Evolutionary conservation across 2,797 vertebrate genomes (phyloP), one percentile per base, ranked within the genome.

Genomic region (Heteromormyrus szaboi): DNA sequence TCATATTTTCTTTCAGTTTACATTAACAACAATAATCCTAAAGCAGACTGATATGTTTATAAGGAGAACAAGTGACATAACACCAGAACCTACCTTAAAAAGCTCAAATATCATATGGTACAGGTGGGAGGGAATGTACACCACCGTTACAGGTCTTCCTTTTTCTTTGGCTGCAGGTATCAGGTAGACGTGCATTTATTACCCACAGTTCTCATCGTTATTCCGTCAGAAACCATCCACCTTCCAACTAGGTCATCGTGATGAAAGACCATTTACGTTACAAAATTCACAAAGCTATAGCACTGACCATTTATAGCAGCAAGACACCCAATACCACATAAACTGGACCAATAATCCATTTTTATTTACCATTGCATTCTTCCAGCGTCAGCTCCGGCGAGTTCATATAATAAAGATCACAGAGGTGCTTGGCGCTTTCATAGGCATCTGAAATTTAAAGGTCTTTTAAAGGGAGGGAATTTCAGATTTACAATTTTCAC

Each of bases 31-130:
- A 14, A 33, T 72, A 17, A 72, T 72, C 65, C 65, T 72, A 79
- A 7, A 44, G 33, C 37, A 46, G 72, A 46, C 41, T n/a, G 29
- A 41, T 79, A 41, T 44, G 37, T 44, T 44, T 46, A 17, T 79
- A n/a, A 79, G 29, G 37, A n/a, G 72, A 41, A 79, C 17, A 79
- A 79, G 12, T 8, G 14, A 37, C 33, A 44, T 2, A 44, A 76
- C 12, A 41, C 54, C 22, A 84, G 50, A 22, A 96, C 96, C 93
- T 93, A 99, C 99, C 98, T 99, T 99, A 94, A 99, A 99, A 91
- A 99, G 97, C 93, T 99, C 98, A 94, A 99, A 99, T 92, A 99
- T 96, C 98, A 99, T 99, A 92, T 99, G 98, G 94, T 99, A 99
- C 89, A 99, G 95, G 94, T 99, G 99, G 53, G 99, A 99, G 11